Evolutionary conservation across 2,113 vertebrate species (phyloP).

Genomic region (zebrafish (Danio rerio)): GRCz12tu NC_133196.1:24708501-24709000

Average conservation of each 20-base stretch:
- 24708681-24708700: slow-evolving; percentile 81
- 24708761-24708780: slow-evolving; percentile 87
- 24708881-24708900: slow-evolving; percentile 81
- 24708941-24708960: slow-evolving; percentile 17
- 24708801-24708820: slow-evolving; percentile 95
- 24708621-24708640: slow-evolving; percentile 78
- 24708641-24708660: slow-evolving; percentile 84
- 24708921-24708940: slow-evolving; percentile 49
- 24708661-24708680: slow-evolving; percentile 85
- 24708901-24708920: slow-evolving; percentile 77
- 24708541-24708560: slow-evolving; percentile 59
- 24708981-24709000: slow-evolving; percentile 27
- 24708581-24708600: slow-evolving; percentile 70
- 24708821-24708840: slow-evolving; percentile 98
- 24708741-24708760: slow-evolving; percentile 81
- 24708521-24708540: slow-evolving; percentile 43
- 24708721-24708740: slow-evolving; percentile 72
- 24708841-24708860: slow-evolving; percentile 81
- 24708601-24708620: slow-evolving; percentile 60
- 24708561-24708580: slow-evolving; percentile 75
- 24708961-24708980: slow-evolving; percentile 39
- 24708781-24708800: slow-evolving; percentile 88
- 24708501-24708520: slow-evolving; percentile 55
- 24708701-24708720: slow-evolving; percentile 75
- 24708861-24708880: slow-evolving; percentile 75